These are phyloP conservation scores for Seira musarum DNA, from an alignment of 2,888 invertebrate genomes.

Conservation along the genomic window DNA sequence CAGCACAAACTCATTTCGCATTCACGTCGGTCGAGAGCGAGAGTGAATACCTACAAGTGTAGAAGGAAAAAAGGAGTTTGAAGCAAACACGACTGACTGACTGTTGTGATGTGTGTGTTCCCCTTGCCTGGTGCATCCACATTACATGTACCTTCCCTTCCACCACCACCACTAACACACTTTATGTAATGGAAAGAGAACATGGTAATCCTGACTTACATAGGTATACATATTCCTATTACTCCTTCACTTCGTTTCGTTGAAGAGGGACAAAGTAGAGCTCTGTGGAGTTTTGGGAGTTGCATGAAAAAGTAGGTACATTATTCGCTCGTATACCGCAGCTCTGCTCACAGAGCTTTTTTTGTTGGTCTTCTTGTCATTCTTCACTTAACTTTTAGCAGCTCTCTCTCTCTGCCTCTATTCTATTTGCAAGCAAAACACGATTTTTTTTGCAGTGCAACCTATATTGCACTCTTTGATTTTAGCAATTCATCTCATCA, in stretches of 20 bases:
- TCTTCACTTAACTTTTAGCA: slow-evolving; percentile 23
- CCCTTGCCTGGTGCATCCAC: background rate
- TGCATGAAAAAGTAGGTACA: no score
- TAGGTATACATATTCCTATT: no score
- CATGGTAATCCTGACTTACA: no score
- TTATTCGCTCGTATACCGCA: background rate
- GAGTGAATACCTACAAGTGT: slow-evolving; percentile 41
- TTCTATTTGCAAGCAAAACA: no score
- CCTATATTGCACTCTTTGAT: no score
- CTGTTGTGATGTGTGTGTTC: background rate
- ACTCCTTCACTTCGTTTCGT: no score
- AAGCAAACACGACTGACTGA: background rate
- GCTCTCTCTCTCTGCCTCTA: background rate
- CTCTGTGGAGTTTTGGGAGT: no score
- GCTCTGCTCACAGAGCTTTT: background rate
- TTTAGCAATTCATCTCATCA: no score
- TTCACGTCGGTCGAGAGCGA: slow-evolving; percentile 36
- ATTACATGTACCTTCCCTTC: background rate
- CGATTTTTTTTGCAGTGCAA: no score
- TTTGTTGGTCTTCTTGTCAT: slow-evolving; percentile 22
- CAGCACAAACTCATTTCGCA: slow-evolving; percentile 30
- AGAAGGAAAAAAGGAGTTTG: background rate
- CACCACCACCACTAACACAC: background rate
- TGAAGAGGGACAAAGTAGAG: no score
- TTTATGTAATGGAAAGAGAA: background rate